A percentile compares a stretch with the other conserved stretches of the same genome.
Evolutionary conservation across 2,888 invertebrate genomes (phyloP).

Genomic region (Poecilobothrus nobilitatus): DNA sequence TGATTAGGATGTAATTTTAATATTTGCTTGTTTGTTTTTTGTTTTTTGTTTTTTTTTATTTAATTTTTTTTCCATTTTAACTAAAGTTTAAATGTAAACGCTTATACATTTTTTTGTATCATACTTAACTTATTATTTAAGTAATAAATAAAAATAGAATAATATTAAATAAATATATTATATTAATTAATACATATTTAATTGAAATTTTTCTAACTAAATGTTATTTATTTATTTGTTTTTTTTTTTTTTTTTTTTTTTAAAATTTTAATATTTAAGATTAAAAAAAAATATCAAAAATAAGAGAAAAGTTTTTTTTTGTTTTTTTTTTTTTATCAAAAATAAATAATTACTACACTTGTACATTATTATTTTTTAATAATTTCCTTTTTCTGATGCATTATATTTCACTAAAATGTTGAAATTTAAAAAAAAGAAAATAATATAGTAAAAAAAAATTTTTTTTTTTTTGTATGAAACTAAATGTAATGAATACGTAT

Average conservation of each 20-base stretch:
- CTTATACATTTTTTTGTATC: not conserved
- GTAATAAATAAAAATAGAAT: not conserved
- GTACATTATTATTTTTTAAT: too few species aligned
- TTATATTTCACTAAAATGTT: too few species aligned
- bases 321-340: not conserved
- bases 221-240: not conserved
- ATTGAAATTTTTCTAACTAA: not conserved
- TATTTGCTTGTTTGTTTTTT: not conserved
- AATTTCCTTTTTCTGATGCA: too few species aligned
- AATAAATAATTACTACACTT: not conserved
- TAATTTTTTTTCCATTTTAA: too few species aligned
- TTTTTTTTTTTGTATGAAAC: too few species aligned
- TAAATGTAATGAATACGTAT: too few species aligned
- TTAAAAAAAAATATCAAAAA: not conserved
- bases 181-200: too few species aligned
- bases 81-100: not conserved
- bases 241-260: too few species aligned
- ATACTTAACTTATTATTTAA: conserved; percentile 4
- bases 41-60: not conserved
- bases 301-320: not conserved
- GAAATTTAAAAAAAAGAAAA: too few species aligned
- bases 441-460: too few species aligned
- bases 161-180: not conserved
- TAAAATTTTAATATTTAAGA: too few species aligned
- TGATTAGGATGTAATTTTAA: conserved; percentile 8